Evolutionary conservation across 2,797 vertebrate species (phyloP).

Genomic region (Coccyzus lansbergi): DNA sequence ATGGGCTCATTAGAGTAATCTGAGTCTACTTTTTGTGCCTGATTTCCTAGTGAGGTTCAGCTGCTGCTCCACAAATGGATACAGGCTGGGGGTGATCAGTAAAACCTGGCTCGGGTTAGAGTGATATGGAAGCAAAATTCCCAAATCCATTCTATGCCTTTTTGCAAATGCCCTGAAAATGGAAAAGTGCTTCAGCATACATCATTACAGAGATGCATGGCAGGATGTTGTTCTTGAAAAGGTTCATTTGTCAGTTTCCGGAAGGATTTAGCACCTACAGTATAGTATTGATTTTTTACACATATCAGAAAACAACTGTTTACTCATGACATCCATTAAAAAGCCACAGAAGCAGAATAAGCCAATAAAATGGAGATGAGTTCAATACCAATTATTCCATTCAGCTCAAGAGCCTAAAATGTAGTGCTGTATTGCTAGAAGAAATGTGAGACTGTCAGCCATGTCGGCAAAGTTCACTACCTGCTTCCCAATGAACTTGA

Average conservation of each 20-base stretch:
- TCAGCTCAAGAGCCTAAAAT: not conserved
- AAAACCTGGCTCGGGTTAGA: not conserved
- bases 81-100: not conserved
- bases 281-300: not conserved
- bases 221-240: not conserved
- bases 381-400: not conserved
- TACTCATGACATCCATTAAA: not conserved
- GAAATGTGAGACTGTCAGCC: not conserved
- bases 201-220: not conserved
- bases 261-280: not conserved
- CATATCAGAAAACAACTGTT: not conserved
- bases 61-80: slow-evolving; percentile 42
- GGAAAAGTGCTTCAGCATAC: not conserved
- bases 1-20: slow-evolving; percentile 62
- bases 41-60: slow-evolving; percentile 51
- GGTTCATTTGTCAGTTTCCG: not conserved
- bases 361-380: not conserved
- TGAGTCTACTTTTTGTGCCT: slow-evolving; percentile 34
- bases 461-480: not conserved
- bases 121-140: not conserved
- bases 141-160: not conserved
- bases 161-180: not conserved
- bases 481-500: not conserved
- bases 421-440: not conserved
- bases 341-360: not conserved